These are phyloP conservation scores for Diorhabda elongata DNA, from an alignment of 1,140 invertebrate species.

Conservation along the genomic window DNA sequence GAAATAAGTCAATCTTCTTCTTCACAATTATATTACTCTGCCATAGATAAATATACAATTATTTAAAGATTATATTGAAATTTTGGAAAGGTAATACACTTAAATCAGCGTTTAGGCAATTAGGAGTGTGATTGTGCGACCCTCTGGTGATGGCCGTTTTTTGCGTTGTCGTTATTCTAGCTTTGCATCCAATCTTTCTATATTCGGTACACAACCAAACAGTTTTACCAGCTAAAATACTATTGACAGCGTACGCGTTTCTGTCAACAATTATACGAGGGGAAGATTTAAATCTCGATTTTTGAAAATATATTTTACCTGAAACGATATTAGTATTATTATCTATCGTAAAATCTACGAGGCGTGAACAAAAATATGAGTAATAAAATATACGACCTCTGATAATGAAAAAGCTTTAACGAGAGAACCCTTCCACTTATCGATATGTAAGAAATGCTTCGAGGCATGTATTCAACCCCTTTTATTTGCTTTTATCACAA, in stretches of 20 bases:
- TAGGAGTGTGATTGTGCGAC: slow-evolving; percentile 22
- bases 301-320: slow-evolving; percentile 14
- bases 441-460: no score
- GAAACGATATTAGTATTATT: background rate
- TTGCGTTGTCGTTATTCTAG: slow-evolving; percentile 21
- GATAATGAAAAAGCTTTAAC: no score
- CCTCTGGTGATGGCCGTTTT: slow-evolving; percentile 18
- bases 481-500: no score
- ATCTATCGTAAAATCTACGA: no score
- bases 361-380: no score
- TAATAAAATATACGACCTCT: no score
- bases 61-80: background rate
- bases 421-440: no score
- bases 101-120: background rate
- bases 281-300: slow-evolving; percentile 4
- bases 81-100: slow-evolving; percentile 5
- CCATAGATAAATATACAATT: no score
- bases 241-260: slow-evolving; percentile 22
- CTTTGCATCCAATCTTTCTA: slow-evolving; percentile 18
- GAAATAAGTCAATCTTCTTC: no score
- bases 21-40: no score
- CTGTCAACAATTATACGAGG: slow-evolving; percentile 22
- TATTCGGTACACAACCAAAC: slow-evolving; percentile 26
- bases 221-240: slow-evolving; percentile 23
- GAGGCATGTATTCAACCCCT: no score